Conservation (phyloP, 2,113 vertebrate species). For the Pelecanoides urinatrix region DNA sequence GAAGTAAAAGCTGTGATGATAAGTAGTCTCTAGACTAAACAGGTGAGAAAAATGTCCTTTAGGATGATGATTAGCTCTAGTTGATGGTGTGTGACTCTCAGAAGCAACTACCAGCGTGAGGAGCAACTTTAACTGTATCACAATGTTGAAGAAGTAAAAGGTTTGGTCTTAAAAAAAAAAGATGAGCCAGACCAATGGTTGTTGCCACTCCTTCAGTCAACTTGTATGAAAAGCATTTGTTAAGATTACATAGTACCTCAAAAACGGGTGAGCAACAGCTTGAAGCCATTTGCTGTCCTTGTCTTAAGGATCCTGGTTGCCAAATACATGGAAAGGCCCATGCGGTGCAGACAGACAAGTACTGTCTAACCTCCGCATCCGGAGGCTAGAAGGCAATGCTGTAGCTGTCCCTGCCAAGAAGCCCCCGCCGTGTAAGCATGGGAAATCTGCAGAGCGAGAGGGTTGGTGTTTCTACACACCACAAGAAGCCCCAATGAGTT, state of each 20-base stretch:
- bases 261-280: neutral
- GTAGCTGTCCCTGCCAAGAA: neutral
- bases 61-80: neutral
- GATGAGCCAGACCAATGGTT: neutral
- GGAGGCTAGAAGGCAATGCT: neutral
- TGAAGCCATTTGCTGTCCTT: neutral
- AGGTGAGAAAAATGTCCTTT: neutral
- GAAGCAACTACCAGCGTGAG: neutral
- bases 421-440: fast-evolving
- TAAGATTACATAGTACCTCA: neutral
- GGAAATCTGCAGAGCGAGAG: neutral
- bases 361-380: too few relatives aligned
- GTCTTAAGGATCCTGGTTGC: neutral
- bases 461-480: neutral
- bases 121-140: neutral
- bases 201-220: neutral
- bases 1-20: neutral
- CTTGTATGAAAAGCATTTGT: neutral
- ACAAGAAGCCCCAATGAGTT: neutral
- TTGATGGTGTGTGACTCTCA: neutral
- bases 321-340: fast-evolving
- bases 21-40: neutral
- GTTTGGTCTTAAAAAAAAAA: neutral
- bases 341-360: fast-evolving
- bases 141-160: neutral